phyloP scores from a whole-genome alignment of 2,797 vertebrate genomes.

The Pteronotus mesoamericanus region DNA sequence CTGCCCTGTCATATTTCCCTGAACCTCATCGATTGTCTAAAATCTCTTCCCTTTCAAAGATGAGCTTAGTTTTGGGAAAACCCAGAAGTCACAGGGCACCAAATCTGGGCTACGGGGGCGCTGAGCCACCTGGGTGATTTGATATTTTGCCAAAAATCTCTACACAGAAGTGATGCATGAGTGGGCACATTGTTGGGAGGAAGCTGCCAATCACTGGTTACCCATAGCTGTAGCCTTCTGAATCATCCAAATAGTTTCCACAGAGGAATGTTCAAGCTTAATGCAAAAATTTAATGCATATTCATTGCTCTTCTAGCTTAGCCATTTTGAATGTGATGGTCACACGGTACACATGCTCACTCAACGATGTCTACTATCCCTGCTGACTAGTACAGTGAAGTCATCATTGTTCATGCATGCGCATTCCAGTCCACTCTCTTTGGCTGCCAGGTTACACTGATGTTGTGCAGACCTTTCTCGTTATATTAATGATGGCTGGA shows the following conservation, averaged over 20 bases:
- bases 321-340: neutral
- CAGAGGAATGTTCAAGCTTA: neutral
- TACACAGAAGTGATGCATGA: neutral
- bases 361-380: too few species aligned
- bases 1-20: neutral
- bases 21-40: neutral
- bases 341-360: neutral
- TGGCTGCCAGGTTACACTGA: neutral
- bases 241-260: neutral
- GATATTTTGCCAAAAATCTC: neutral
- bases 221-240: neutral
- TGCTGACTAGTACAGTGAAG: neutral
- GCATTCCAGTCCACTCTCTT: neutral
- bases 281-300: neutral
- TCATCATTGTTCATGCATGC: neutral
- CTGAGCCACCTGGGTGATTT: neutral
- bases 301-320: neutral
- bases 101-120: neutral
- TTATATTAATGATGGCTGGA: neutral
- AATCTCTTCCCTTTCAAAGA: neutral
- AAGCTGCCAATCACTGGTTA: neutral
- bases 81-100: neutral
- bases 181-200: neutral
- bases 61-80: neutral
- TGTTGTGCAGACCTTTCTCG: neutral